Percentiles rank a stretch among this genome's conserved stretches.
These are phyloP conservation scores for Pocillopora verrucosa DNA, from an alignment of 64 coral and sea anemone genomes.

Conservation along the genomic window DNA sequence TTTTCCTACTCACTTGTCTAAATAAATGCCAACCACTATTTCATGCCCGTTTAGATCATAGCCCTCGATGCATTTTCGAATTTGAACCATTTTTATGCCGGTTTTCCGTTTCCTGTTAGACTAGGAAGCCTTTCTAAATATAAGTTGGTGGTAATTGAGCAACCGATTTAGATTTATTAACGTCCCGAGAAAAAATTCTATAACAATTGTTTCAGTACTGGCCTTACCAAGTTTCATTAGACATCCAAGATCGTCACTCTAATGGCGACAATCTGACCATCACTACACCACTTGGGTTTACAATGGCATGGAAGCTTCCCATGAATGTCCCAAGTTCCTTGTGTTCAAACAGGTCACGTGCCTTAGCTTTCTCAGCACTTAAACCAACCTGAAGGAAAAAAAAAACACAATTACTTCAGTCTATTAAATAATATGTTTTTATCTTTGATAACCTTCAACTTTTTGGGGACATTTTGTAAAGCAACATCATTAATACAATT, in stretches of 20 bases:
- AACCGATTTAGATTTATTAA: no score
- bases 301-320: conserved; percentile 62
- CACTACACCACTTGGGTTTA: conserved; percentile 91
- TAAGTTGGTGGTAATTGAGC: no score
- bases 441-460: background rate
- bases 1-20: no score
- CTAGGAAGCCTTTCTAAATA: no score
- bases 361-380: conserved; percentile 26
- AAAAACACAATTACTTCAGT: no score
- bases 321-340: conserved; percentile 77
- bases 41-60: no score
- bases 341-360: conserved; percentile 84
- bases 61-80: no score
- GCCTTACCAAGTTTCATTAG: background rate
- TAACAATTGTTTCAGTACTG: background rate
- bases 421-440: background rate
- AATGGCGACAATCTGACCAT: conserved; percentile 82
- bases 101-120: no score
- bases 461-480: background rate
- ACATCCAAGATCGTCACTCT: background rate
- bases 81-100: no score
- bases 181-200: no score
- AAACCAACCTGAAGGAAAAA: conserved; percentile 64
- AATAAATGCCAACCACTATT: no score
- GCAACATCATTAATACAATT: background rate